Evolutionary conservation across 2,888 invertebrate genomes (phyloP), one percentile per base, ranked within the genome.

Genomic region (Zele albiditarsus): DNA sequence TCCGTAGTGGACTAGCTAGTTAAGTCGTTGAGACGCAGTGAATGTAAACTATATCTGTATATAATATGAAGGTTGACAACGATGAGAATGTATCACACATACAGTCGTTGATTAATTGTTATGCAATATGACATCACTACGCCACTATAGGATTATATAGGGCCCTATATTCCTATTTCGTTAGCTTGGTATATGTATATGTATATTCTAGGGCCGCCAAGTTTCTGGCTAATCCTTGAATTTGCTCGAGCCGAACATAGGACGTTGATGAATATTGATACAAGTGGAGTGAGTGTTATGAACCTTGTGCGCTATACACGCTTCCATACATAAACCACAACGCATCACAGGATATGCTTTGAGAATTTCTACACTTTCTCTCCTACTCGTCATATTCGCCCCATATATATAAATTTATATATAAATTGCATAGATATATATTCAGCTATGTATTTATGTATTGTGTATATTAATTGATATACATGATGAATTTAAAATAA

Each of bases 211-310:
- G 76, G 80, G 81, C 83, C 83, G 85, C 81, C 85, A 87, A 87
- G 86, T 87, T 89, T 87, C 85, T 79, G 83, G 86, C 84, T 88
- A 87, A 87, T 88, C 88, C 88, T 81, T 80, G 86, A 87, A 89
- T 88, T 87, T 87, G 87, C 85, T 84, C 85, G 77, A 84, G 73
- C 83, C 84, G 87, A 89, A 89, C 89, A 89, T 87, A 89, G 88
- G 86, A 89, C 84, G 83, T 84, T 89, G 88, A 89, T 89, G 89
- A 89, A 89, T 89, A 89, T 89, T 89, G 88, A 89, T 89, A 87
- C 83, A 77, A 81, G 77, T 68, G 38, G 71, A 62, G 71, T 60
- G 62, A 62, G 60, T 20, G 20, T 53, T 53, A 62, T 60, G 25
- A 57, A 27, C 57, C 46, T 28, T 28, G 42, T 53, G 53, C 20